These are phyloP conservation scores for Megaleporinus macrocephalus DNA, from an alignment of 2,113 vertebrate species.

Conservation along the genomic window DNA sequence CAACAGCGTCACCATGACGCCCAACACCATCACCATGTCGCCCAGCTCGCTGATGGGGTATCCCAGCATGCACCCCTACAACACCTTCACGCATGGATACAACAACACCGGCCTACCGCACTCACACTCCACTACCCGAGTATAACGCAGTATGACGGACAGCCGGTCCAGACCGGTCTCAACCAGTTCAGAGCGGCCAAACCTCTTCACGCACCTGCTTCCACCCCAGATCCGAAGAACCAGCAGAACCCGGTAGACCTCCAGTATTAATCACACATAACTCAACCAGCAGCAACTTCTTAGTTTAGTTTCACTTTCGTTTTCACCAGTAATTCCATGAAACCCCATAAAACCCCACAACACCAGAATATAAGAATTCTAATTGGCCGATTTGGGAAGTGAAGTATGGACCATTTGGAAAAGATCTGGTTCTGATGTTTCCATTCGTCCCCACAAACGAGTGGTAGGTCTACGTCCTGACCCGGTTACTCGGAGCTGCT, in stretches of 20 bases:
- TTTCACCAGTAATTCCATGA: too few relatives aligned
- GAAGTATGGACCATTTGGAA: too few relatives aligned
- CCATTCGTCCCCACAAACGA: too few relatives aligned
- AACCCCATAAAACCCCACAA: too few relatives aligned
- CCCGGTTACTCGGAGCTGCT: too few relatives aligned
- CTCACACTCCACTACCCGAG: conserved; percentile 97
- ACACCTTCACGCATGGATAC: conserved; percentile 94
- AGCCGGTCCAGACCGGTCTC: too few relatives aligned
- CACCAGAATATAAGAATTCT: too few relatives aligned
- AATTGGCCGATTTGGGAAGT: too few relatives aligned
- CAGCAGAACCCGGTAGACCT: not conserved
- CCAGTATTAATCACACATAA: not conserved
- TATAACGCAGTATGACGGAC: conserved; percentile 78
- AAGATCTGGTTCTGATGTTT: too few relatives aligned
- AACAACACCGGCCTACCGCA: conserved; percentile 94
- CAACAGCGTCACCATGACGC: conserved; percentile 84
- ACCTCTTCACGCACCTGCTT: not conserved
- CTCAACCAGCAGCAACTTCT: not conserved
- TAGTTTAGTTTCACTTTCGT: too few relatives aligned
- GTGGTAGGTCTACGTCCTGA: too few relatives aligned
- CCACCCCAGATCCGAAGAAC: too few relatives aligned
- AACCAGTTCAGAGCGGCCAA: conserved; percentile 7
- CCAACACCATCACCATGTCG: conserved; percentile 95
- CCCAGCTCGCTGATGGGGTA: conserved; percentile 96
- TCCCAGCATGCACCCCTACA: conserved; percentile 96